Evolutionary conservation across 1,140 invertebrate species (phyloP).

Genomic region (Cydia splendana): DNA sequence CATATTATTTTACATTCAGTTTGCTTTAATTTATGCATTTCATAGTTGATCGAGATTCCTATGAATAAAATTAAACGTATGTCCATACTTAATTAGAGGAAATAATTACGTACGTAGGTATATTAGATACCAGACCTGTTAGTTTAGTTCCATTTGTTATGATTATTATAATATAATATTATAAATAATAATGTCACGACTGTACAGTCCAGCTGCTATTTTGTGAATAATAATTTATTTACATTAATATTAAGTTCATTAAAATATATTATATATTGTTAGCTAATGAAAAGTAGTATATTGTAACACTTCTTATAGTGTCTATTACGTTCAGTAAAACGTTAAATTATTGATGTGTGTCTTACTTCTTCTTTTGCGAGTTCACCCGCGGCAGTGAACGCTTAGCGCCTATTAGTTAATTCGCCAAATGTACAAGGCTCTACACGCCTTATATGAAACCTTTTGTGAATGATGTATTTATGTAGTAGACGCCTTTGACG

Average conservation of each 20-base stretch:
- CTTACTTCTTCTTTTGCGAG: slow-evolving; percentile 42
- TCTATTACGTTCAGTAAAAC: slow-evolving; percentile 77
- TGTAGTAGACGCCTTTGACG: slow-evolving; percentile 47
- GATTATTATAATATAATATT: slow-evolving; percentile 8
- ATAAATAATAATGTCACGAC: background rate
- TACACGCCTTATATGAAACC: slow-evolving; percentile 13
- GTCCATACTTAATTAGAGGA: slow-evolving; percentile 11
- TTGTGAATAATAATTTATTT: slow-evolving; percentile 45
- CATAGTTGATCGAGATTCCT: background rate
- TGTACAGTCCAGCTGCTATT: slow-evolving; percentile 66
- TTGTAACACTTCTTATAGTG: slow-evolving; percentile 65
- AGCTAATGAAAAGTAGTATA: slow-evolving; percentile 61
- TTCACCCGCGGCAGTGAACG: slow-evolving; percentile 8
- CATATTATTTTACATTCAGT: background rate
- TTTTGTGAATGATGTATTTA: slow-evolving; percentile 37
- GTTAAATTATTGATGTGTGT: slow-evolving; percentile 62
- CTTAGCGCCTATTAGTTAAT: background rate
- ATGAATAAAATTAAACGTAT: background rate
- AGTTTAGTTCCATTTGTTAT: slow-evolving; percentile 18
- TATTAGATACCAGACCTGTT: slow-evolving; percentile 26
- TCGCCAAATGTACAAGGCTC: slow-evolving; percentile 10
- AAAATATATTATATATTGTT: slow-evolving; percentile 49
- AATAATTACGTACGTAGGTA: slow-evolving; percentile 1
- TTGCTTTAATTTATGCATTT: background rate
- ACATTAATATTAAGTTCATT: background rate